Base-by-base conservation (phyloP, 1,140 invertebrate genomes). In the Drepana arcuata region DNA sequence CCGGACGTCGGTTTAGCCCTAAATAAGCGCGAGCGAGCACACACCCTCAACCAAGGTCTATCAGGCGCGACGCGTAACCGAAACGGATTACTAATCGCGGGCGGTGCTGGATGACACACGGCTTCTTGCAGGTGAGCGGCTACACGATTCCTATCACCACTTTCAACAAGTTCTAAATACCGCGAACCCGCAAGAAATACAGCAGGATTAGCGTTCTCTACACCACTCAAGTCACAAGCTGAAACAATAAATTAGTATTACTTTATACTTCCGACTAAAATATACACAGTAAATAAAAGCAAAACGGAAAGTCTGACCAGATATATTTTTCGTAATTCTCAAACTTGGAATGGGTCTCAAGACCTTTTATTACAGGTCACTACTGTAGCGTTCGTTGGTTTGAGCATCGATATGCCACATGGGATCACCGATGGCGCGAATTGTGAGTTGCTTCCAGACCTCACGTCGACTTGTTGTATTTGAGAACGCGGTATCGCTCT, bases 21-120 rank as follows among this genome's bases (percentile, higher is more conserved):
- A 69, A 96, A 96, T 41, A 93, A 83, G 83, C 92, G 93, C 54
- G 94, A 95, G 73, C 93, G 94, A 21, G 94, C 95, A 85, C 93
- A 92, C 40, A 96, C 91, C 71, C 92, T 89, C 39, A 96, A 85
- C 78, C 90, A 93, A 36, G 65, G 58, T 16, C 49, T 90, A 65
- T 94, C 91, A 44, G 90, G 86, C 34, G 86, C 78, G 40, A 97
- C 63, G 53, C 90, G 89, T 44, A 97, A 77, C 38, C 92, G 87
- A 83, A 95, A 96, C 18, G 93, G 88, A 46, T 87, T 85, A 79
- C 92, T 92, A 59, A 90, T 89, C 62, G 87, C 87, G 48, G 88
- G 86, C 16, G 90, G 90, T 15, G 84, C 83, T 60, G 88, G 60
- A 15, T 69, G 69, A 30, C 79, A 85, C 54, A 91, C 70, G 14